Conservation (phyloP, 2,888 invertebrate species). For the Erebia palarica region DNA sequence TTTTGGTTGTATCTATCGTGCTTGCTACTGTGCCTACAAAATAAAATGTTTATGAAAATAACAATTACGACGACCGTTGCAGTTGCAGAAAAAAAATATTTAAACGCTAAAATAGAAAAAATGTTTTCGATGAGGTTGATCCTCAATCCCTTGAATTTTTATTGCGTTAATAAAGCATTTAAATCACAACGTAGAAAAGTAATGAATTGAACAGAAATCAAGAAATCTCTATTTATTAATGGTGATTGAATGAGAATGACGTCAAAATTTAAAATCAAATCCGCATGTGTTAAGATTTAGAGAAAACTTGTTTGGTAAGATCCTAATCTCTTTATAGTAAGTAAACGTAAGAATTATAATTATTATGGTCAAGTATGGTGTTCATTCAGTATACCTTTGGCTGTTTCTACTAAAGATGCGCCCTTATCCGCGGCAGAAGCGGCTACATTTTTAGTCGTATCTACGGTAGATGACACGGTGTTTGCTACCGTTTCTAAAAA, state of each 20-base stretch:
- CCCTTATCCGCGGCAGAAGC: conserved; percentile 49
- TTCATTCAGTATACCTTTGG: conserved; percentile 42
- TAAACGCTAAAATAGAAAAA: too few relatives aligned
- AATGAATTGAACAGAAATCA: too few relatives aligned
- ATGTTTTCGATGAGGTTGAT: too few relatives aligned
- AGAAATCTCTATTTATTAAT: too few relatives aligned
- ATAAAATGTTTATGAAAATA: conserved; percentile 24
- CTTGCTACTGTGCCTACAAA: conserved; percentile 57
- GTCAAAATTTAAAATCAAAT: too few relatives aligned
- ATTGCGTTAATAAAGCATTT: not conserved
- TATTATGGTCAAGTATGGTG: not conserved
- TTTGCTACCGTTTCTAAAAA: conserved; percentile 49
- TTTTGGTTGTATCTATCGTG: conserved; percentile 60
- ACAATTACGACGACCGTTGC: not conserved
- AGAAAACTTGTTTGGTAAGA: not conserved
- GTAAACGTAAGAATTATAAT: not conserved
- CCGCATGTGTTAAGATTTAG: not conserved
- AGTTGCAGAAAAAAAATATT: too few relatives aligned
- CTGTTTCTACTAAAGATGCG: conserved; percentile 43
- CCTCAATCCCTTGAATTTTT: not conserved
- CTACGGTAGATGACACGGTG: conserved; percentile 47
- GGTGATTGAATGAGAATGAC: too few relatives aligned
- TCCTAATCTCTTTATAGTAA: not conserved
- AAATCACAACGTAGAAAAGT: not conserved
- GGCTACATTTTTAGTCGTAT: conserved; percentile 51